Evolutionary conservation across 2,888 invertebrate species (phyloP).

Genomic region (Saturnia pavonia): DNA sequence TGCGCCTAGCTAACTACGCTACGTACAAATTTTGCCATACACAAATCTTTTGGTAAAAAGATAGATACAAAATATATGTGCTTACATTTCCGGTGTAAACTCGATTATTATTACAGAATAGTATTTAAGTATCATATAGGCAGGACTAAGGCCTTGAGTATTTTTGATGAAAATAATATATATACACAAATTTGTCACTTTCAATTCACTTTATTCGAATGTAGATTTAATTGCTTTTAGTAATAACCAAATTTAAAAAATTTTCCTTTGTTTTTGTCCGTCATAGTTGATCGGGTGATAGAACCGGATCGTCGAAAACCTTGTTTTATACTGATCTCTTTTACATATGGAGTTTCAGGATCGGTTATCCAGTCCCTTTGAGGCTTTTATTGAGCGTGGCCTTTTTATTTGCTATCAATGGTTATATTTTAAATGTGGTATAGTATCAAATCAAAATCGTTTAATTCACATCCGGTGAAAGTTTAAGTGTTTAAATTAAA

Average conservation of each 20-base stretch:
- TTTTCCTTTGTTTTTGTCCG: neutral
- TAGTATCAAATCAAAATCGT: no score
- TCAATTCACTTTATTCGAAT: no score
- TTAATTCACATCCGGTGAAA: no score
- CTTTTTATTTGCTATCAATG: no score
- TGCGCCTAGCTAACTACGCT: constrained; percentile 25
- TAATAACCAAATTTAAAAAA: neutral
- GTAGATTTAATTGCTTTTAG: no score
- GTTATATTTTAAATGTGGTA: no score
- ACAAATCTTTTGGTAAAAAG: constrained; percentile 24
- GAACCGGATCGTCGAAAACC: neutral
- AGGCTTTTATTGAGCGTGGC: no score
- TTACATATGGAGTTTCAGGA: neutral
- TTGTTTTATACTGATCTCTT: neutral
- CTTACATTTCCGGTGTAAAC: constrained; percentile 39
- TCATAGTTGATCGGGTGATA: neutral
- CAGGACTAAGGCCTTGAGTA: constrained; percentile 40
- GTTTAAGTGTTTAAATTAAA: no score
- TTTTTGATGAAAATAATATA: constrained; percentile 34
- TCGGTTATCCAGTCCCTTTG: neutral
- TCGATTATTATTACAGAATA: constrained; percentile 53
- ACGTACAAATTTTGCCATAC: constrained; percentile 36
- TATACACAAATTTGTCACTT: neutral
- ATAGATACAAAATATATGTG: constrained; percentile 38
- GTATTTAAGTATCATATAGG: constrained; percentile 60